Conservation (phyloP, 1,140 invertebrate species). For the Chymomyza costata region DNA sequence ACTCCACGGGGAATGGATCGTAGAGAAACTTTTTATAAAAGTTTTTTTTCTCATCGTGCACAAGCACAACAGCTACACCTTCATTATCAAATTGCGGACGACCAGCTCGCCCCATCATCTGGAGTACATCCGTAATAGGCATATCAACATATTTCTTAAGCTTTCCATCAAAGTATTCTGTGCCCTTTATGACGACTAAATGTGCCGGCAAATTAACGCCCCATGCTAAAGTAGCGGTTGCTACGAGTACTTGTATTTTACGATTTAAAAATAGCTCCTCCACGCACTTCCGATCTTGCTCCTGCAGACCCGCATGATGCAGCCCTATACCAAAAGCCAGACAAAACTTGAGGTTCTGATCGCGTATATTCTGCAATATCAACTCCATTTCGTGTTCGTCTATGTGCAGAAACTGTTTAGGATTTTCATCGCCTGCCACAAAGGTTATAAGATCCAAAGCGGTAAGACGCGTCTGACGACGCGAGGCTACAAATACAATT, state of each 20-base stretch:
- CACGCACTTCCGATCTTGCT: slow-evolving; percentile 91
- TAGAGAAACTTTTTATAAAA: slow-evolving; percentile 99
- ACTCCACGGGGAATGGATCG: slow-evolving; percentile 99
- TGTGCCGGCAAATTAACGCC: slow-evolving; percentile 98
- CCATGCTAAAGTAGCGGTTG: slow-evolving; percentile 98
- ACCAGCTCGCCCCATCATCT: slow-evolving; percentile 99
- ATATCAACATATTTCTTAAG: slow-evolving; percentile 98
- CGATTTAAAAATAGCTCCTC: slow-evolving; percentile 98
- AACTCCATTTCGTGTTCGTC: slow-evolving; percentile 88
- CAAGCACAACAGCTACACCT: slow-evolving; percentile 96
- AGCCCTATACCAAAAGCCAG: slow-evolving; percentile 98
- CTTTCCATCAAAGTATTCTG: slow-evolving; percentile 99
- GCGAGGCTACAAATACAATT: slow-evolving; percentile 97
- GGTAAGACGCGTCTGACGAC: slow-evolving; percentile 97
- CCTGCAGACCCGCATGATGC: slow-evolving; percentile 96
- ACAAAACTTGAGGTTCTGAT: slow-evolving; percentile 94
- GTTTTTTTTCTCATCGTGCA: slow-evolving; percentile 98
- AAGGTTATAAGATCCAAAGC: slow-evolving; percentile 97
- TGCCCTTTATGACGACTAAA: slow-evolving; percentile 84
- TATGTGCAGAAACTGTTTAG: slow-evolving; percentile 97
- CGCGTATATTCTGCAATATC: slow-evolving; percentile 86
- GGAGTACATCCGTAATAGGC: slow-evolving; percentile 98
- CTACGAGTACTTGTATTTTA: slow-evolving; percentile 98
- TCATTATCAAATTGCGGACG: slow-evolving; percentile 95
- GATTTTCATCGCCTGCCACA: slow-evolving; percentile 92